Conservation (phyloP, 2,888 invertebrate species). For the Pyrrhosoma nymphula region DNA sequence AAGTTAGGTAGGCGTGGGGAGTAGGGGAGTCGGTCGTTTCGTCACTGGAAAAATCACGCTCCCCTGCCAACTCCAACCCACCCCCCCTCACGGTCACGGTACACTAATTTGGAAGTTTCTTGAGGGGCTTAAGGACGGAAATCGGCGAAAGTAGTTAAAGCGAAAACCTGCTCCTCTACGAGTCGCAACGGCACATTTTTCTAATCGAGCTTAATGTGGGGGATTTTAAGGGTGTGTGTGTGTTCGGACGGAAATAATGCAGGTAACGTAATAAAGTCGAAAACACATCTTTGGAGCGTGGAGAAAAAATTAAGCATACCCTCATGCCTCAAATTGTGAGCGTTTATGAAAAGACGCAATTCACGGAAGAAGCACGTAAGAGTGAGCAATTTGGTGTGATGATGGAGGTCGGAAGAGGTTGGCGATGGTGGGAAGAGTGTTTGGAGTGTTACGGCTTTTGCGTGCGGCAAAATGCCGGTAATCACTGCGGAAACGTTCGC, state of each 20-base stretch:
- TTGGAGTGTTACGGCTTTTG: background rate
- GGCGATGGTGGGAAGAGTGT: background rate
- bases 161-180: background rate
- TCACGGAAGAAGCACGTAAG: background rate
- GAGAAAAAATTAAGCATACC: background rate
- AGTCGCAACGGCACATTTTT: background rate
- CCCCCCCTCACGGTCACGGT: background rate
- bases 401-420: background rate
- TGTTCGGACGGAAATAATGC: background rate
- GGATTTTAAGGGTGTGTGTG: background rate
- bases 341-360: no score
- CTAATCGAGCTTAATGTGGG: background rate
- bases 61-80: background rate
- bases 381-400: background rate
- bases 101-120: slow-evolving; percentile 32
- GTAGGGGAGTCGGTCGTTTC: background rate
- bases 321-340: background rate
- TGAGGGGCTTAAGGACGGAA: background rate
- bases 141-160: background rate
- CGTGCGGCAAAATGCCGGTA: background rate
- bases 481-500: background rate
- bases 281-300: background rate
- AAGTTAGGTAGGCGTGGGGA: background rate
- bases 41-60: slow-evolving; percentile 25
- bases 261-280: background rate